Percentiles rank a stretch among this genome's conserved stretches.
These are phyloP conservation scores for Eulacestoma nigropectus DNA, from an alignment of 2,113 vertebrate genomes.

Conservation along the genomic window DNA sequence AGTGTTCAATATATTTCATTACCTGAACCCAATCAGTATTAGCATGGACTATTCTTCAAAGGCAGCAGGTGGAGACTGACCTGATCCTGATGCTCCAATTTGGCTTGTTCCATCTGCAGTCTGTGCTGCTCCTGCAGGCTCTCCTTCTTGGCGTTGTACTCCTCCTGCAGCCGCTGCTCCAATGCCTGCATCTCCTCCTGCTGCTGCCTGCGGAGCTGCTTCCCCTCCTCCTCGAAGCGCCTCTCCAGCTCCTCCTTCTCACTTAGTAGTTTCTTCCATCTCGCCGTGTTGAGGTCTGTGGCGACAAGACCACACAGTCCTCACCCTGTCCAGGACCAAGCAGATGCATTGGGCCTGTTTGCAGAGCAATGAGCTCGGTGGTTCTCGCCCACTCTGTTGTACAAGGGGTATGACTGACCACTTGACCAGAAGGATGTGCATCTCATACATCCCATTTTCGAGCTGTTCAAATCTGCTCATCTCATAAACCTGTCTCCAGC, in stretches of 20 bases:
- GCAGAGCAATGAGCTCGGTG: not conserved
- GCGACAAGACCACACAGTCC: not conserved
- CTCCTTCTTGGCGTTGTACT: slow-evolving; percentile 65
- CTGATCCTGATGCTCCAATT: slow-evolving; percentile 76
- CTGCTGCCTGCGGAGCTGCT: slow-evolving; percentile 77
- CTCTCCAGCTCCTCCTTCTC: slow-evolving; percentile 89
- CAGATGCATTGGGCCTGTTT: not conserved
- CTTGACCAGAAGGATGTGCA: not conserved
- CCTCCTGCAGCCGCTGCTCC: slow-evolving; percentile 78
- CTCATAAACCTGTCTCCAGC: not conserved
- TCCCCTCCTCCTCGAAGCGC: slow-evolving; percentile 80
- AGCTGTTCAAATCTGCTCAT: not conserved
- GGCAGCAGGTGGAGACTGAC: slow-evolving; percentile 61
- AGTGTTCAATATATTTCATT: not conserved
- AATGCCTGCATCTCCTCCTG: slow-evolving; percentile 78
- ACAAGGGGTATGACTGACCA: not conserved
- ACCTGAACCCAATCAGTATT: not conserved
- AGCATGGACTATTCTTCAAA: not conserved
- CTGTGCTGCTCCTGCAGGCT: slow-evolving; percentile 75
- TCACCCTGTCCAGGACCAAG: not conserved
- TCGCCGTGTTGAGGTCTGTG: slow-evolving; percentile 80
- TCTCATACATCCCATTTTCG: not conserved
- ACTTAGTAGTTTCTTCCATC: slow-evolving; percentile 84
- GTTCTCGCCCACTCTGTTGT: rapidly evolving
- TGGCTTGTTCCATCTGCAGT: slow-evolving; percentile 58